Percentiles rank a stretch among this genome's conserved stretches.
Conservation (phyloP, 2,113 vertebrate genomes). For the Rousettus leschenaultii region DNA sequence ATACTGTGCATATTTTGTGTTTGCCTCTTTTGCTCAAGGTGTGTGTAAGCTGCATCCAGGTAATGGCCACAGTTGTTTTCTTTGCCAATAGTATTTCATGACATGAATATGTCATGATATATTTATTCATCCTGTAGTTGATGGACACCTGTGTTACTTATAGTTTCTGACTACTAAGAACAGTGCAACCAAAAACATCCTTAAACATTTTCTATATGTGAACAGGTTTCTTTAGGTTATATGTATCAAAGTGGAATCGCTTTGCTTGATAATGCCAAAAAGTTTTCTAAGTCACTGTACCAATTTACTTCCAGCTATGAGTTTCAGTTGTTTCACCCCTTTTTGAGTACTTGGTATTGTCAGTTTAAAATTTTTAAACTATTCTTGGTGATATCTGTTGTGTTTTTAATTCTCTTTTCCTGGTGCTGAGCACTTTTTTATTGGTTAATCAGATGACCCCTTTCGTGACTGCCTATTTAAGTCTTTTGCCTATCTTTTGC, state of each 20-base stretch:
- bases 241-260: neutral
- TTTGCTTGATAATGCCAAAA: neutral
- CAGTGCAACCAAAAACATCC: neutral
- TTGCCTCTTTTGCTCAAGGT: neutral
- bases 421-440: neutral
- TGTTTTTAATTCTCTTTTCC: constrained; percentile 2
- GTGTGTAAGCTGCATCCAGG: neutral
- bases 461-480: neutral
- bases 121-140: neutral
- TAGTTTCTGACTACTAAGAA: neutral
- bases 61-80: neutral
- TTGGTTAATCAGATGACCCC: neutral
- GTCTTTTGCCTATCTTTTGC: constrained; percentile 4
- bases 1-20: neutral
- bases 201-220: neutral
- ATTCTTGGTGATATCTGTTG: neutral
- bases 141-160: neutral
- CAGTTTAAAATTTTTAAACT: neutral
- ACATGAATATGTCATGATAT: neutral
- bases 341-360: neutral
- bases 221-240: neutral
- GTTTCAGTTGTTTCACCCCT: neutral
- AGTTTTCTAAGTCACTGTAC: neutral
- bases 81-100: neutral
- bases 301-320: neutral